Evolutionary conservation across 2,888 invertebrate genomes (phyloP).

Genomic region (Nemurella pictetii): DNA sequence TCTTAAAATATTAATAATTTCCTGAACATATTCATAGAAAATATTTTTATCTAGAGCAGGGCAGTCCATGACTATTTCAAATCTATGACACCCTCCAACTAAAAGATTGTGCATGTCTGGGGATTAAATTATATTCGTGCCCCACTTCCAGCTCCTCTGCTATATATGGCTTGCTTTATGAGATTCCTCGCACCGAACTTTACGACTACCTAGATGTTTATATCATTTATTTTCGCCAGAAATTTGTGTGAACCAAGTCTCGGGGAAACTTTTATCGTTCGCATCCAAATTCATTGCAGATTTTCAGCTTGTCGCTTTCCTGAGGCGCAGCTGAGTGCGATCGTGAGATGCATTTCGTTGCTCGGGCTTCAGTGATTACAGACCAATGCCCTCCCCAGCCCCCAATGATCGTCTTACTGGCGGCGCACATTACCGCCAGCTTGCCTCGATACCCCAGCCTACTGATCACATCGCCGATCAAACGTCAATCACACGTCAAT

Average conservation of each 20-base stretch:
- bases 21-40: background rate
- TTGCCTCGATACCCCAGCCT: too few relatives aligned
- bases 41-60: background rate
- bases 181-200: background rate
- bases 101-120: background rate
- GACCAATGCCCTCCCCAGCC: background rate
- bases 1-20: too few relatives aligned
- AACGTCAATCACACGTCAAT: background rate
- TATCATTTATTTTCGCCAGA: background rate
- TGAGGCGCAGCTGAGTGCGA: conserved; percentile 42
- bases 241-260: conserved; percentile 8
- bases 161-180: background rate
- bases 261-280: background rate
- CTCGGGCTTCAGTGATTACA: background rate
- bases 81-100: background rate
- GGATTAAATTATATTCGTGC: background rate
- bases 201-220: background rate
- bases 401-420: too few relatives aligned
- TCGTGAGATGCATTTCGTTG: background rate
- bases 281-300: conserved; percentile 55
- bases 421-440: too few relatives aligned
- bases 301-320: conserved; percentile 54
- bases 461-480: too few relatives aligned
- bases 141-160: background rate
- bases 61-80: background rate